Evolutionary conservation across 2,888 invertebrate genomes (phyloP).

Genomic region (Lasioglossum leucozonium): DNA sequence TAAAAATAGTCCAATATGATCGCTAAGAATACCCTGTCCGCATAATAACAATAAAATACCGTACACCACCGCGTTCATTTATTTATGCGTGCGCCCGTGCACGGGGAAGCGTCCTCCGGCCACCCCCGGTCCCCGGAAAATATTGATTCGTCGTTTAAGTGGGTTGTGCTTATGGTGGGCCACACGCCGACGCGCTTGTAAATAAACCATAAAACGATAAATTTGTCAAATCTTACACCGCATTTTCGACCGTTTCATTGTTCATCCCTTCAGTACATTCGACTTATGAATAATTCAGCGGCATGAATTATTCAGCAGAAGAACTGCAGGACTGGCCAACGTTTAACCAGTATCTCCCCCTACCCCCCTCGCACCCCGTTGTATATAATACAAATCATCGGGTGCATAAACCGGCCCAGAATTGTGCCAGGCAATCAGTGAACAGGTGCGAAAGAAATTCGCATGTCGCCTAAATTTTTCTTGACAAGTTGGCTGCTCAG

Average conservation of each 20-base stretch:
- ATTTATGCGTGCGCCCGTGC: conserved; percentile 1
- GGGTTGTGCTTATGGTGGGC: conserved; percentile 38
- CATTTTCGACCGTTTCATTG: conserved; percentile 61
- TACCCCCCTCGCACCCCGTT: background rate
- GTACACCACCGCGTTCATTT: conserved; percentile 28
- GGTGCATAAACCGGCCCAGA: conserved; percentile 38
- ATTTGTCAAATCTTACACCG: conserved; percentile 62
- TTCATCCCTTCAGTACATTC: conserved; percentile 48
- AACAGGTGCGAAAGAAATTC: conserved; percentile 9
- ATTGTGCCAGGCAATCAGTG: conserved; percentile 26
- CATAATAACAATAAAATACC: conserved; percentile 34
- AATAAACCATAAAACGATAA: conserved; percentile 59
- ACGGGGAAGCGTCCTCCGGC: background rate
- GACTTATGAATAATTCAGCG: conserved; percentile 63
- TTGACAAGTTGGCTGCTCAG: background rate
- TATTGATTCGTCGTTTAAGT: conserved; percentile 52
- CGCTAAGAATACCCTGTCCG: background rate
- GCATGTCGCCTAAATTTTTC: background rate
- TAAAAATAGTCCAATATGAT: conserved; percentile 10
- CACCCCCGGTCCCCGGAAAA: conserved; percentile 8
- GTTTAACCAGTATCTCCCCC: conserved; percentile 47
- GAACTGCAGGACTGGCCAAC: conserved; percentile 54
- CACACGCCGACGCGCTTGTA: conserved; percentile 34
- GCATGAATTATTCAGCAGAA: conserved; percentile 61
- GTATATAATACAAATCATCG: conserved; percentile 55